phyloP scores from a whole-genome alignment of 2,797 vertebrate species.

The Novumbra hubbsi region DNA sequence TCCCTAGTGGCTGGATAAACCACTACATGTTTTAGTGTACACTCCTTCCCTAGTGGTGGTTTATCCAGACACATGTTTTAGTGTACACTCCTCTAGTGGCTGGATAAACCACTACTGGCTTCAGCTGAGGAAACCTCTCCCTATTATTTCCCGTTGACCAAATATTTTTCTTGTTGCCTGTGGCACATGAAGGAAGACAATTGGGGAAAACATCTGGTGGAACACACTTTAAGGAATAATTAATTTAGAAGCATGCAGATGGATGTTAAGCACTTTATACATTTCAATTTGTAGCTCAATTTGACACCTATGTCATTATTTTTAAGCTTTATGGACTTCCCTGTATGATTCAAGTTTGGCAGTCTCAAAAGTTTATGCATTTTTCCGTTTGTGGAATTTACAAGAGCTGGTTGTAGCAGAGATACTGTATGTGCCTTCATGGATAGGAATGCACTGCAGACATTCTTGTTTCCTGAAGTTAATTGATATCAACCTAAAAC shows the following conservation, averaged over 20 bases:
- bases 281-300: not conserved
- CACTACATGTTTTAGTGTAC: not conserved
- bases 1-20: not conserved
- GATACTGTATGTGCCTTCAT: no score
- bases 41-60: no score
- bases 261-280: not conserved
- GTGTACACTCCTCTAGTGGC: not conserved
- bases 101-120: not conserved
- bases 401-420: no score
- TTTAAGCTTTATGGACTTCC: not conserved
- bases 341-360: not conserved
- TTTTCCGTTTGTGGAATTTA: not conserved
- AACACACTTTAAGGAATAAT: not conserved
- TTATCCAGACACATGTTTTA: no score
- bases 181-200: slow-evolving; percentile 10
- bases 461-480: no score
- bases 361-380: not conserved
- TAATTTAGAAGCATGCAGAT: not conserved
- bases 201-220: slow-evolving; percentile 12
- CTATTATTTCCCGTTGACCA: not conserved
- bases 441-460: no score
- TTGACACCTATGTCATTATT: not conserved
- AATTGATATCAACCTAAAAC: no score
- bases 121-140: slow-evolving; percentile 10
- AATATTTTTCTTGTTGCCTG: not conserved